Evolutionary conservation across 2,113 vertebrate species (phyloP).

Genomic region (Callipepla californica): DNA sequence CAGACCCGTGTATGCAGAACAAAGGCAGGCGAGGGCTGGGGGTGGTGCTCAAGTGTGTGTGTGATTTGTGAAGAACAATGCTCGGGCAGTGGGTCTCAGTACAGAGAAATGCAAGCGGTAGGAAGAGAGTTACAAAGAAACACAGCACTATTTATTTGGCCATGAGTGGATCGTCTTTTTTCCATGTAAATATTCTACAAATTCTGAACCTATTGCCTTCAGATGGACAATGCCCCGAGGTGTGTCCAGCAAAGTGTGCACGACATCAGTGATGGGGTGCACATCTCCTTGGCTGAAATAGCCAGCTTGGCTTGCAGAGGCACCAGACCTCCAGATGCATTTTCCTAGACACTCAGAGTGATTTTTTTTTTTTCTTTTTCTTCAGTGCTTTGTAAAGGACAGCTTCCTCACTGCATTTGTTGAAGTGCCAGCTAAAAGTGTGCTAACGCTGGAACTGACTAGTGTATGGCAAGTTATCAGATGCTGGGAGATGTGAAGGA

Average conservation of each 20-base stretch:
- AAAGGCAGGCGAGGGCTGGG: background rate
- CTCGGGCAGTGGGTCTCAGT: background rate
- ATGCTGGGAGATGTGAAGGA: constrained; percentile 62
- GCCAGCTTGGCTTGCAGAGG: background rate
- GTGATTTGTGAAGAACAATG: background rate
- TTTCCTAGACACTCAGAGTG: constrained; percentile 2
- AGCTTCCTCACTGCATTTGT: constrained; percentile 51
- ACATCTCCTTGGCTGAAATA: background rate
- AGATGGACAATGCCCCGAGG: fast-evolving
- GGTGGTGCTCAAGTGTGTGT: background rate
- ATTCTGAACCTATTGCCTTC: background rate
- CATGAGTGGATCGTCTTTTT: fast-evolving
- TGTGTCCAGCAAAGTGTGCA: background rate
- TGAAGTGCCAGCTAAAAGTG: constrained; percentile 46
- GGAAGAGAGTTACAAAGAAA: background rate
- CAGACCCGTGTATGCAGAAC: background rate
- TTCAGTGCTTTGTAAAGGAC: constrained; percentile 65
- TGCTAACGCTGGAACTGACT: constrained; percentile 48
- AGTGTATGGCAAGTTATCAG: constrained; percentile 49
- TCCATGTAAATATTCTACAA: background rate
- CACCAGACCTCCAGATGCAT: constrained; percentile 24
- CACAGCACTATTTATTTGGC: background rate
- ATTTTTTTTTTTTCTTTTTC: background rate
- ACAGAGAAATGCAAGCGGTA: fast-evolving
- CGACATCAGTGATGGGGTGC: background rate